A percentile compares a stretch with the other conserved stretches of the same genome.
Conservation (phyloP, 2,113 vertebrate species). For the Malurus cyaneus region DNA sequence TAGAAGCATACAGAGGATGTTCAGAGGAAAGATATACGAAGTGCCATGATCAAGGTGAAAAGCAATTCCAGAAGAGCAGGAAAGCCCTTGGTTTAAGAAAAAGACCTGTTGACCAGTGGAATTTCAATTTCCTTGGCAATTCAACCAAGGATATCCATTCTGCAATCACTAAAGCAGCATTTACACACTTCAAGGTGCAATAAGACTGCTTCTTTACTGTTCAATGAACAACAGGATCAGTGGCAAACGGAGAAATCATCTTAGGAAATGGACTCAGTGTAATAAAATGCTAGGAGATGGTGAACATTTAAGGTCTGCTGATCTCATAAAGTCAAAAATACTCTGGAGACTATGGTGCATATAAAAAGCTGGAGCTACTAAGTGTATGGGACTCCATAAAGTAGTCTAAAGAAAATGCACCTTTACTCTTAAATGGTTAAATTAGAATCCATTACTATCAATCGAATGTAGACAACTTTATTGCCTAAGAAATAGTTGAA, state of each 20-base stretch:
- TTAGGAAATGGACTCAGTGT: neutral
- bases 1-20: neutral
- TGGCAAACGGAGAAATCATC: neutral
- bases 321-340: neutral
- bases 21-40: neutral
- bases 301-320: conserved; percentile 6
- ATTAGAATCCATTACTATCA: neutral
- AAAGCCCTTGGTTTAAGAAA: conserved; percentile 1
- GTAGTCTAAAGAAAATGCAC: neutral
- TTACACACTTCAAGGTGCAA: conserved; percentile 1
- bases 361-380: neutral
- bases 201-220: conserved; percentile 5
- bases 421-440: conserved; percentile 9
- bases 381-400: neutral
- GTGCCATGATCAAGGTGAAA: neutral
- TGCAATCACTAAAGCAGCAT: conserved; percentile 17
- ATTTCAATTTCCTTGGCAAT: conserved; percentile 63
- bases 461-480: neutral
- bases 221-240: conserved; percentile 30
- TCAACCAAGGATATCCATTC: conserved; percentile 18
- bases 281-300: neutral
- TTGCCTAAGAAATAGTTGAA: neutral
- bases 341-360: neutral
- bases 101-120: neutral
- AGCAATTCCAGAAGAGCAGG: neutral